These are phyloP conservation scores for Acronicta aceris DNA, from an alignment of 2,888 invertebrate genomes.

Conservation along the genomic window DNA sequence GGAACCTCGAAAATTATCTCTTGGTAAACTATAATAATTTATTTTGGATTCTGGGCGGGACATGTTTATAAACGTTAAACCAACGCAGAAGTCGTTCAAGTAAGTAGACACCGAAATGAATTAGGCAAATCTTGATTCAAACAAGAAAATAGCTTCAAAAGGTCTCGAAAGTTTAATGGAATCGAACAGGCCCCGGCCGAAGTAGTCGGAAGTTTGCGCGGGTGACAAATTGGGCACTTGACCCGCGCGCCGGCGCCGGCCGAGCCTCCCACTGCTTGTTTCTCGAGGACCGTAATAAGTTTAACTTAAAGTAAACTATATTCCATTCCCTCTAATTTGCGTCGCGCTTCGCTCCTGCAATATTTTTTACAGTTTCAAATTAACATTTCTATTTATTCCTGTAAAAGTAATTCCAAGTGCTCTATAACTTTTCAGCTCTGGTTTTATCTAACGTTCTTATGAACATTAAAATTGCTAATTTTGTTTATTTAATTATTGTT, in stretches of 20 bases:
- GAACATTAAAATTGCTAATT: constrained; percentile 33
- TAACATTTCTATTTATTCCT: constrained; percentile 68
- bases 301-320: constrained; percentile 89
- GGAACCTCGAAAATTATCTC: constrained; percentile 18
- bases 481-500: constrained; percentile 38
- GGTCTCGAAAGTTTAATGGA: constrained; percentile 89
- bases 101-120: constrained; percentile 74
- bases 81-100: constrained; percentile 49
- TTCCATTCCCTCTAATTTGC: constrained; percentile 88
- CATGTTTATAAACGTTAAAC: constrained; percentile 46
- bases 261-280: constrained; percentile 85
- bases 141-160: constrained; percentile 88
- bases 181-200: constrained; percentile 83
- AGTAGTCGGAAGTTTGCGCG: constrained; percentile 86
- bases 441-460: constrained; percentile 33
- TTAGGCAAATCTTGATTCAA: constrained; percentile 86
- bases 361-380: constrained; percentile 79
- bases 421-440: constrained; percentile 32
- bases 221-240: constrained; percentile 90
- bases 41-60: constrained; percentile 21
- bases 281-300: constrained; percentile 88
- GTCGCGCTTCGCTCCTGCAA: constrained; percentile 70
- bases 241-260: constrained; percentile 82
- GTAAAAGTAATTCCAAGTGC: constrained; percentile 53
- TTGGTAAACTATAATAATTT: not conserved